Conservation (phyloP, 1,140 invertebrate species). For the Streblospio benedicti region DNA sequence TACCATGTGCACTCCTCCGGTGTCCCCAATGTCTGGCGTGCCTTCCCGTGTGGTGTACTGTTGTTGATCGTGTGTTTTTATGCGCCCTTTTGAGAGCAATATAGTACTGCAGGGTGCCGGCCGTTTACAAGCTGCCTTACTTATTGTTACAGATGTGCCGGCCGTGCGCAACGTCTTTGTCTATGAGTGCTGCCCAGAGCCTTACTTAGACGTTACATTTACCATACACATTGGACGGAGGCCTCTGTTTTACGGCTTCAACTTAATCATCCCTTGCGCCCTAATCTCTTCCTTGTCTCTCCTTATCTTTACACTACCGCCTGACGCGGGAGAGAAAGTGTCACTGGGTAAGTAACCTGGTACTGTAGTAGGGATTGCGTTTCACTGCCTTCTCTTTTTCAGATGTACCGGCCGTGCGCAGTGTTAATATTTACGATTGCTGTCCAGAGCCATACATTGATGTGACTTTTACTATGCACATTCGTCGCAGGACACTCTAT, state of each 20-base stretch:
- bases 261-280: slow-evolving; percentile 95
- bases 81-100: no score
- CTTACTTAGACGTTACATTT: slow-evolving; percentile 24
- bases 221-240: slow-evolving; percentile 82
- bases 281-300: slow-evolving; percentile 96
- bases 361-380: no score
- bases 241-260: slow-evolving; percentile 98
- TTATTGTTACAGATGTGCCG: slow-evolving; percentile 35
- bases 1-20: no score
- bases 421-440: slow-evolving; percentile 47
- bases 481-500: slow-evolving; percentile 89
- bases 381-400: slow-evolving; percentile 2
- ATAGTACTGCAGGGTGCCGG: no score
- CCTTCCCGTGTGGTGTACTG: no score
- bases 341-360: slow-evolving; percentile 20
- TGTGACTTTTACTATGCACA: slow-evolving; percentile 59
- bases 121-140: no score
- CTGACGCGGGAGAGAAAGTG: slow-evolving; percentile 90
- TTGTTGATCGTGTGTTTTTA: no score
- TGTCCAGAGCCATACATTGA: slow-evolving; percentile 49
- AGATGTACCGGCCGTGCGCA: slow-evolving; percentile 38
- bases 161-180: slow-evolving; percentile 32
- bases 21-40: no score
- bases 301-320: slow-evolving; percentile 90
- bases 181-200: slow-evolving; percentile 55